Evolutionary conservation across 2,113 vertebrate species (phyloP).

Genomic region (Xyrauchen texanus): DNA sequence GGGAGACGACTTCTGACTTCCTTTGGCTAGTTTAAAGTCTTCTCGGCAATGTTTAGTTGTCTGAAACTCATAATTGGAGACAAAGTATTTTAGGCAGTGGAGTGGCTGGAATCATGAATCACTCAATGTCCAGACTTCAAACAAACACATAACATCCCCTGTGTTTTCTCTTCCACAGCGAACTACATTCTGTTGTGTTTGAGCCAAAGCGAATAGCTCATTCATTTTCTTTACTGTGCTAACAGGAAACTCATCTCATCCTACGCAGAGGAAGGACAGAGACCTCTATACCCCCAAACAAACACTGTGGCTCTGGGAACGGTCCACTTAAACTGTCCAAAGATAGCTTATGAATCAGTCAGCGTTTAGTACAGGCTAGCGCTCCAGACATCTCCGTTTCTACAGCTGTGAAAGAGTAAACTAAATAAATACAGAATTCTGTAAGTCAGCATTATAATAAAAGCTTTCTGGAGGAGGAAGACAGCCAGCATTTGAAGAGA

Average conservation of each 20-base stretch:
- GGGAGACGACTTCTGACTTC: too few species aligned
- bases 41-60: too few species aligned
- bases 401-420: not conserved
- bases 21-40: too few species aligned
- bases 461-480: not conserved
- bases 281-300: conserved; percentile 9
- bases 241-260: conserved; percentile 25
- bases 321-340: not conserved
- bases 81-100: too few species aligned
- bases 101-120: too few species aligned
- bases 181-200: not conserved
- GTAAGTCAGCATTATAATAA: not conserved
- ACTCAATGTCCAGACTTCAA: not conserved
- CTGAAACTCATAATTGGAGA: too few species aligned
- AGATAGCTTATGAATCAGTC: conserved; percentile 10
- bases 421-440: not conserved
- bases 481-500: not conserved
- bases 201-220: not conserved
- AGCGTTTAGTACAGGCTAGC: not conserved
- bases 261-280: conserved; percentile 14
- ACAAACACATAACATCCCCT: not conserved
- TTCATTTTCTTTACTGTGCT: conserved; percentile 4
- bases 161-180: too few species aligned
- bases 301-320: not conserved
- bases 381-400: not conserved